Conservation (phyloP, 2,888 invertebrate genomes). For the Epiperipatus broadwayi region DNA sequence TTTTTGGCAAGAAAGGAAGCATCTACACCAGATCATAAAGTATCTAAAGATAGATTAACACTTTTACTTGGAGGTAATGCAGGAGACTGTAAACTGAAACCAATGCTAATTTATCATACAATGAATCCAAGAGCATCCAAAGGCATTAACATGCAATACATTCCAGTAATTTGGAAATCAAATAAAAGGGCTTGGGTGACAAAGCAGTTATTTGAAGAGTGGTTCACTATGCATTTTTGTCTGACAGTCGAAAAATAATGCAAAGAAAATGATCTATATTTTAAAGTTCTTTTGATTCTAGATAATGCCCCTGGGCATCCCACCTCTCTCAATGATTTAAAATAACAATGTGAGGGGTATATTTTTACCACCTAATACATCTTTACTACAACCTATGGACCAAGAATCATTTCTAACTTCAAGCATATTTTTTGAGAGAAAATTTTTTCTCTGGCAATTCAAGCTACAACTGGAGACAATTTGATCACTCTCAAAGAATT, state of each 20-base stretch:
- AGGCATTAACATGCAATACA: not conserved
- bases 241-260: slow-evolving; percentile 5
- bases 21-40: slow-evolving; percentile 10
- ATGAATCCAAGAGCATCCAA: slow-evolving; percentile 12
- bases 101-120: slow-evolving; percentile 13
- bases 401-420: too few species aligned
- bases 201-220: slow-evolving; percentile 7
- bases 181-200: slow-evolving; percentile 12
- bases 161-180: slow-evolving; percentile 14
- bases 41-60: slow-evolving; percentile 12
- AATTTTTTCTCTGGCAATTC: too few species aligned
- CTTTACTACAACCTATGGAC: slow-evolving; percentile 10
- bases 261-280: not conserved
- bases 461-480: too few species aligned
- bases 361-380: slow-evolving; percentile 7
- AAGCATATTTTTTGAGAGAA: too few species aligned
- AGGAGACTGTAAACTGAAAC: slow-evolving; percentile 14
- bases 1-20: slow-evolving; percentile 12
- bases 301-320: slow-evolving; percentile 13
- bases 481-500: too few species aligned
- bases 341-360: slow-evolving; percentile 8
- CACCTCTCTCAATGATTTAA: not conserved
- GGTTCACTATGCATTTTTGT: slow-evolving; percentile 11
- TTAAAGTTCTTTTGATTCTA: slow-evolving; percentile 12
- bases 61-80: slow-evolving; percentile 13